Conservation (phyloP, 2,113 vertebrate species). For the Sitta europaea region DNA sequence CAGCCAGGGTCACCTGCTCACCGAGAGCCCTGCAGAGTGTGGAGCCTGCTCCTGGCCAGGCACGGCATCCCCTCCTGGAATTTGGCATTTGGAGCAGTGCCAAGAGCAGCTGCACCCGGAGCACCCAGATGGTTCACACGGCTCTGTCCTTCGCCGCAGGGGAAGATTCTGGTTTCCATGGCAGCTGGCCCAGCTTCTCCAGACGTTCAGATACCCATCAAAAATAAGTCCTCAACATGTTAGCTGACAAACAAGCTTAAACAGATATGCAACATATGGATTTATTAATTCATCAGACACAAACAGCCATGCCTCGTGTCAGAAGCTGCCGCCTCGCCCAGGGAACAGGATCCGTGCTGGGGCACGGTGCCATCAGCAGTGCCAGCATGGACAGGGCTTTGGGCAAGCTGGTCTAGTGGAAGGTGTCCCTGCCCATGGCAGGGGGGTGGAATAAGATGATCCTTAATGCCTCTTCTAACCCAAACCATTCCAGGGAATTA, state of each 20-base stretch:
- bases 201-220: not conserved
- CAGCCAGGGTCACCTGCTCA: accelerated
- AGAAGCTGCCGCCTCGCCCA: not conserved
- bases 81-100: not conserved
- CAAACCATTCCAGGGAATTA: not conserved
- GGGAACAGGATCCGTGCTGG: accelerated
- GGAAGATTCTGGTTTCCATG: not conserved
- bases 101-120: not conserved
- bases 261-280: not conserved
- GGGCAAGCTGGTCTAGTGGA: not conserved
- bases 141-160: not conserved
- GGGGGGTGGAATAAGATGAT: not conserved
- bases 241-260: conserved; percentile 31
- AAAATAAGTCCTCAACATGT: conserved; percentile 12
- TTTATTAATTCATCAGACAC: conserved; percentile 15
- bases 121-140: not conserved
- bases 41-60: not conserved
- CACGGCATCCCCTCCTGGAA: accelerated
- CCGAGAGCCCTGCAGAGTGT: accelerated
- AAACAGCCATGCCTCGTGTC: not conserved
- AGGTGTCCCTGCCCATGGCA: not conserved
- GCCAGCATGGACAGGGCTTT: not conserved
- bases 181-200: conserved; percentile 14
- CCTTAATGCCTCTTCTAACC: not conserved
- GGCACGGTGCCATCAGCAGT: accelerated